phyloP scores from a whole-genome alignment of 2,113 vertebrate genomes.

The Willisornis vidua region DNA sequence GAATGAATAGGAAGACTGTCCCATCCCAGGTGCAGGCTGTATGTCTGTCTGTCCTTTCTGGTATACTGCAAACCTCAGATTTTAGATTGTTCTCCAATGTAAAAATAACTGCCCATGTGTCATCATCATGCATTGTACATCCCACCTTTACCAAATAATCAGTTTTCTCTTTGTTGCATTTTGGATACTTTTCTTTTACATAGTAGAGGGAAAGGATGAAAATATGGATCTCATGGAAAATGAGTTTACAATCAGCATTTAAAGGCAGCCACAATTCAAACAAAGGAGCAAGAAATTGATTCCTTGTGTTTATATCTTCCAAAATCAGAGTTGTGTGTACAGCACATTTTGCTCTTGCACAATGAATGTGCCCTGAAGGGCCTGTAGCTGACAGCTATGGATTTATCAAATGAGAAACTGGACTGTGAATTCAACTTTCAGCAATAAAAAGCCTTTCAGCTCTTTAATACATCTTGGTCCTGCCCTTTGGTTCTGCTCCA shows the following conservation, averaged over 20 bases:
- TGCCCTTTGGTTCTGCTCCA: neutral
- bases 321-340: neutral
- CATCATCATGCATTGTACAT: neutral
- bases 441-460: slow-evolving; percentile 16
- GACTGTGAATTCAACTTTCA: neutral
- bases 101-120: neutral
- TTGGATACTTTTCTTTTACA: neutral
- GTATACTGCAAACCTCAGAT: neutral
- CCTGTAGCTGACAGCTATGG: neutral
- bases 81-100: neutral
- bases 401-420: slow-evolving; percentile 11
- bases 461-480: neutral
- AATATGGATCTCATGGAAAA: neutral
- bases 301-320: neutral
- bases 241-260: neutral
- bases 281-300: neutral
- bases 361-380: neutral
- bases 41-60: neutral
- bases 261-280: neutral
- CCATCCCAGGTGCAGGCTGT: neutral
- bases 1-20: neutral
- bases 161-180: neutral
- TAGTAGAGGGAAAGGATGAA: neutral
- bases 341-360: neutral
- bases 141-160: neutral